Evolutionary conservation across 1,140 invertebrate species (phyloP).

Genomic region (Polypedilum pembai): DNA sequence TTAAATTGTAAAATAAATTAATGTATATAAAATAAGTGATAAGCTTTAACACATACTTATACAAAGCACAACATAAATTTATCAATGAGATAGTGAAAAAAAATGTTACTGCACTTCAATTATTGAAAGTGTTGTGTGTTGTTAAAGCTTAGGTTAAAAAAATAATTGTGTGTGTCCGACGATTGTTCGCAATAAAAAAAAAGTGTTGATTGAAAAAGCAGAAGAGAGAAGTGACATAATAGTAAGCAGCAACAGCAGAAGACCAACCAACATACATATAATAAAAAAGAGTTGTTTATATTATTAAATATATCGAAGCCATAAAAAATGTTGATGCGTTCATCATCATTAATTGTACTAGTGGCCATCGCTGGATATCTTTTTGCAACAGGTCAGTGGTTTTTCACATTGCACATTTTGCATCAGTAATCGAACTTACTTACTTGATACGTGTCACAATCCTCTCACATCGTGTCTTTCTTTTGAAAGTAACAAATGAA

Average conservation of each 20-base stretch:
- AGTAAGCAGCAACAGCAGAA: neutral
- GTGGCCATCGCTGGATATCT: conserved; percentile 15
- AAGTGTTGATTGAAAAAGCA: conserved; percentile 3
- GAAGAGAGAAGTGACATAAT: neutral
- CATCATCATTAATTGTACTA: conserved; percentile 18
- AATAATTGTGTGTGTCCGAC: neutral
- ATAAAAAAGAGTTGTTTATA: conserved; percentile 3
- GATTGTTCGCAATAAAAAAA: neutral
- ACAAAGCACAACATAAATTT: neutral
- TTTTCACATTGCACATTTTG: neutral
- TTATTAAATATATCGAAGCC: neutral
- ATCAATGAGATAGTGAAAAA: neutral
- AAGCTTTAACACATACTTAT: too few species aligned
- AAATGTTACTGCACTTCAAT: neutral
- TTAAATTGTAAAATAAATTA: neutral
- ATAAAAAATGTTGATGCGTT: conserved; percentile 13
- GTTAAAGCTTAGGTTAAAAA: neutral
- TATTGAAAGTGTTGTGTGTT: neutral
- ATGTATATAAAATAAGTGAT: too few species aligned
- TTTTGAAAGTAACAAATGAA: too few species aligned
- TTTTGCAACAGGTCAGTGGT: conserved; percentile 4
- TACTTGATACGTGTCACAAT: too few species aligned
- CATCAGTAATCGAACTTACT: too few species aligned
- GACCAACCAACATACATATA: neutral
- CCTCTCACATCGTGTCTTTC: too few species aligned